Base-by-base conservation (phyloP, 1,140 invertebrate genomes). In the Ridgeia piscesae region DNA sequence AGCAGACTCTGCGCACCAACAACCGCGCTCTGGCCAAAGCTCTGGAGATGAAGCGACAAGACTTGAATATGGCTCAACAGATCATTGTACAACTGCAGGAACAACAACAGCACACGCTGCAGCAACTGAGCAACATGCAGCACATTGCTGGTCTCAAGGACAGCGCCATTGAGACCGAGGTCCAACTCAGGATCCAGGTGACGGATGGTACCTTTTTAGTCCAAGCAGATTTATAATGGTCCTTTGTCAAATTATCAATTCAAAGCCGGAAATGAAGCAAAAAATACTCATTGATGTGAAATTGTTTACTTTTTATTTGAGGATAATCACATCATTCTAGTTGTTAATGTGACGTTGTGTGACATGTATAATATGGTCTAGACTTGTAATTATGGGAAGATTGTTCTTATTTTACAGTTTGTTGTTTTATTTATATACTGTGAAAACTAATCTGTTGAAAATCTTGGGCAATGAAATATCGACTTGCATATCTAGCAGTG, bases 1-100 rank as follows among this genome's bases (percentile, higher is more conserved):
- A 90, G 21, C 89, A 90, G 89, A 90, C 89, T 4, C n/a, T 90
- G 89, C 34, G 35, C 34, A 90, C 89, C 89, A 90, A 90, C 89
- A 90, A 90, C 35, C 89, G 89, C 2, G 89, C 89, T 27, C 89
- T 90, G 34, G 89, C 89, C 35, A 90, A 90, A 27, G 89, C 34
- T 17, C 35, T 90, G 9, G 89, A 90, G 35, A 90, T 35, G 89
- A 42, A 35, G 4, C 34, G 89, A 2, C 34, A 90, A 33, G 89
- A 90, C 34, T n/a, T 90, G 17, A 42, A 17, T 27, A n/a, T 42
- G 35, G 35, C 34, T 90, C 89, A 90, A 27, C 89, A 90, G 35
- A 34, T 35, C 34, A 90, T 90, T 21, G 17, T 90, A 17, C 89
- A 90, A n/a, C 35, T 90, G n/a, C 34, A 90, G 89, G 35, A 90